Evolutionary conservation across 2,113 vertebrate species (phyloP).

Genomic region (Epinephelus lanceolatus): DNA sequence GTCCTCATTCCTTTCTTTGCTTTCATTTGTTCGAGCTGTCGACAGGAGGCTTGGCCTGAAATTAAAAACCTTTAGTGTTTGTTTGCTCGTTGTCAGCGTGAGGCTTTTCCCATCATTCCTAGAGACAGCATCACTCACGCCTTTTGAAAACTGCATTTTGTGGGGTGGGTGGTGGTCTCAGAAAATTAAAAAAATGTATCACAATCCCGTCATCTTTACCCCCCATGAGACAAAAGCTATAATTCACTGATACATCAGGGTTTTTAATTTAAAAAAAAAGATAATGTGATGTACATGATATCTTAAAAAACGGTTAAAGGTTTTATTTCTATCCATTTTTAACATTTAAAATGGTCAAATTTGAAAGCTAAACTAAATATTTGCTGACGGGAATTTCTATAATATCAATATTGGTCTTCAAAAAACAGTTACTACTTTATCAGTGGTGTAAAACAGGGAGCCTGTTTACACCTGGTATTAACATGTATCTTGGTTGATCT

Average conservation of each 20-base stretch:
- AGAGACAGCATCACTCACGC: conserved; percentile 31
- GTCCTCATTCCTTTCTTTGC: conserved; percentile 55
- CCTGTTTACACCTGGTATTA: no score
- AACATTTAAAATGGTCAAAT: neutral
- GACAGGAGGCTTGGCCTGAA: conserved; percentile 71
- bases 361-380: neutral
- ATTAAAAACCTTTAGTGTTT: conserved; percentile 78
- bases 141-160: conserved; percentile 37
- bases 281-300: neutral
- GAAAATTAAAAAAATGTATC: neutral
- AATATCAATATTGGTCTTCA: neutral
- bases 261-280: neutral
- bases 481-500: no score
- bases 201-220: neutral
- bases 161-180: neutral
- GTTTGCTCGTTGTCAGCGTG: conserved; percentile 74
- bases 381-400: neutral
- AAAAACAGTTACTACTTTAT: neutral
- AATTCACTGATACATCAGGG: neutral
- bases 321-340: neutral
- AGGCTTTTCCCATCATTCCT: conserved; percentile 67
- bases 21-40: conserved; percentile 77
- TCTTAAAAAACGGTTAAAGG: neutral
- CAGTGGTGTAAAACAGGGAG: neutral
- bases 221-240: neutral